phyloP scores from a whole-genome alignment of 2,113 vertebrate genomes.

The Eptatretus burgeri region DNA sequence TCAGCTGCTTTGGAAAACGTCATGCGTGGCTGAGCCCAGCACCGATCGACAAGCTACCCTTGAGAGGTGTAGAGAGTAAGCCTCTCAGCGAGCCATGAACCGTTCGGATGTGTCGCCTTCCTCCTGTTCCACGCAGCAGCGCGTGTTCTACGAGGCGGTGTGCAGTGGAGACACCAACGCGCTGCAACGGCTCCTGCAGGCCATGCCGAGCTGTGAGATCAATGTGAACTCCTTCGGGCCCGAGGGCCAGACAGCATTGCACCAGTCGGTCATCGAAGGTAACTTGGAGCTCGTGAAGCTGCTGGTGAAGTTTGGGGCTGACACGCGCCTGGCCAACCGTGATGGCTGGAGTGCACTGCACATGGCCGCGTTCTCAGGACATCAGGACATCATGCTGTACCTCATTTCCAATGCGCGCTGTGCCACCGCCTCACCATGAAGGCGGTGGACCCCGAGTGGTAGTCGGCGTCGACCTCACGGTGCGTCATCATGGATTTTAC shows the following conservation, averaged over 20 bases:
- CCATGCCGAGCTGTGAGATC: constrained; percentile 88
- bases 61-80: too few species aligned
- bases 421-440: constrained; percentile 54
- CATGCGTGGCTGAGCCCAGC: too few species aligned
- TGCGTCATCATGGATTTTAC: too few species aligned
- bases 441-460: constrained; percentile 9
- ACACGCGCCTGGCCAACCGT: constrained; percentile 74
- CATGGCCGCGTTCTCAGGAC: constrained; percentile 87
- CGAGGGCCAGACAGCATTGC: constrained; percentile 79
- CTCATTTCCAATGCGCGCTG: constrained; percentile 98
- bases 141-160: constrained; percentile 88
- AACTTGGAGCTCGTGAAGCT: constrained; percentile 92
- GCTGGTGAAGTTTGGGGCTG: constrained; percentile 85
- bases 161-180: constrained; percentile 75
- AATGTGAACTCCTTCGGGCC: constrained; percentile 95
- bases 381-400: constrained; percentile 96
- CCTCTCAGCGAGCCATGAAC: constrained; percentile 31
- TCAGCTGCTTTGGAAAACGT: too few species aligned
- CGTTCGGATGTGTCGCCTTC: constrained; percentile 68
- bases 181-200: constrained; percentile 71
- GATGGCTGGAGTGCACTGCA: constrained; percentile 96
- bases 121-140: constrained; percentile 31
- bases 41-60: too few species aligned
- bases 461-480: too few species aligned
- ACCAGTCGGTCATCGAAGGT: constrained; percentile 85